phyloP scores from a whole-genome alignment of 2,888 invertebrate species.

The Ditula angustiorana region DNA sequence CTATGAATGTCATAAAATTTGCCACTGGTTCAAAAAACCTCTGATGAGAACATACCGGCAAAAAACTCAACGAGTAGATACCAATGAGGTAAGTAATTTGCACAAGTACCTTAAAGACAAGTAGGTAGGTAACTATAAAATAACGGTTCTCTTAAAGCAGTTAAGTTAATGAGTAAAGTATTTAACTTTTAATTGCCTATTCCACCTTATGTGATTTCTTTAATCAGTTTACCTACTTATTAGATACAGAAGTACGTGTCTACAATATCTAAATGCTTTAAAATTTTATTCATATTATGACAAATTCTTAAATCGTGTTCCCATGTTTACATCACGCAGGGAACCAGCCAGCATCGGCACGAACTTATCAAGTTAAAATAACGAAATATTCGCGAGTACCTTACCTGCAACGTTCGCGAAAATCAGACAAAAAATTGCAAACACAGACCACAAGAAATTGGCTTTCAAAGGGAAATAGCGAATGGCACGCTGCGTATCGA shows the following conservation, averaged over 20 bases:
- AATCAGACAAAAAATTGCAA: constrained; percentile 60
- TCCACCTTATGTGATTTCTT: too few species aligned
- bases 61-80: too few species aligned
- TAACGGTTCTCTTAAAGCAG: too few species aligned
- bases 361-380: neutral
- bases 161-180: too few species aligned
- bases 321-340: neutral
- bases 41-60: too few species aligned
- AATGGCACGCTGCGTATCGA: constrained; percentile 58
- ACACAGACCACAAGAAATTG: constrained; percentile 55
- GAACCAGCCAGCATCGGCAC: constrained; percentile 2
- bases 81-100: too few species aligned
- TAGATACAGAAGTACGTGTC: neutral
- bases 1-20: too few species aligned
- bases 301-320: neutral
- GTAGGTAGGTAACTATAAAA: too few species aligned
- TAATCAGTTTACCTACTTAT: too few species aligned
- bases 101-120: too few species aligned
- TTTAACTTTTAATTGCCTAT: too few species aligned
- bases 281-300: neutral
- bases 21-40: too few species aligned
- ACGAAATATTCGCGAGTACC: neutral
- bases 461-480: constrained; percentile 65
- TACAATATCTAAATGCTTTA: neutral
- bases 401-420: constrained; percentile 1